phyloP scores from a whole-genome alignment of 1,140 invertebrate species.

The Potamilus streckersoni region DNA sequence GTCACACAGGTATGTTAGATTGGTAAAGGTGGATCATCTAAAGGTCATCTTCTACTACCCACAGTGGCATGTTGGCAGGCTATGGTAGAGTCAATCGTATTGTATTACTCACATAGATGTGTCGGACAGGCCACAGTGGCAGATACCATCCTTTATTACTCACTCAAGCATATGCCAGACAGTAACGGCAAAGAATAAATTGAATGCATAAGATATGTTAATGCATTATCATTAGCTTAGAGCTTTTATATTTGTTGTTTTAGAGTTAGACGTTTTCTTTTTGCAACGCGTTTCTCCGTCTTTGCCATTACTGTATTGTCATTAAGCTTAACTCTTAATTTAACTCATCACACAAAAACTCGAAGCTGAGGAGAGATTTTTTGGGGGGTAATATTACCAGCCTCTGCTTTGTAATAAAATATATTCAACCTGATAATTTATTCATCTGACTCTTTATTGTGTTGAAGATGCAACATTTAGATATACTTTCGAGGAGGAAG shows the following conservation, averaged over 20 bases:
- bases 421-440: too few relatives aligned
- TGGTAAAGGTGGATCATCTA: too few relatives aligned
- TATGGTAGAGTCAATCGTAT: constrained; percentile 83
- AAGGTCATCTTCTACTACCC: too few relatives aligned
- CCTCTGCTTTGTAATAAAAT: too few relatives aligned
- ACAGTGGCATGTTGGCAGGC: constrained; percentile 58
- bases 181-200: constrained; percentile 34
- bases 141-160: too few relatives aligned
- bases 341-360: too few relatives aligned
- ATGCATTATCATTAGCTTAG: not conserved
- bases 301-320: not conserved
- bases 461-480: too few relatives aligned
- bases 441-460: too few relatives aligned
- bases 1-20: constrained; percentile 77
- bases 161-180: constrained; percentile 36
- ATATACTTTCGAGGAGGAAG: too few relatives aligned
- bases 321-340: not conserved
- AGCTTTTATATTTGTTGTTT: not conserved
- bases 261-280: not conserved
- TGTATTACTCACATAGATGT: constrained; percentile 83
- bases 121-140: constrained; percentile 69
- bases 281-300: too few relatives aligned
- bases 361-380: not conserved
- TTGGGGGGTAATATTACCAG: too few relatives aligned
- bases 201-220: not conserved